These are phyloP conservation scores for Phalloptychus januarius DNA, from an alignment of 2,797 vertebrate species.

Conservation along the genomic window DNA sequence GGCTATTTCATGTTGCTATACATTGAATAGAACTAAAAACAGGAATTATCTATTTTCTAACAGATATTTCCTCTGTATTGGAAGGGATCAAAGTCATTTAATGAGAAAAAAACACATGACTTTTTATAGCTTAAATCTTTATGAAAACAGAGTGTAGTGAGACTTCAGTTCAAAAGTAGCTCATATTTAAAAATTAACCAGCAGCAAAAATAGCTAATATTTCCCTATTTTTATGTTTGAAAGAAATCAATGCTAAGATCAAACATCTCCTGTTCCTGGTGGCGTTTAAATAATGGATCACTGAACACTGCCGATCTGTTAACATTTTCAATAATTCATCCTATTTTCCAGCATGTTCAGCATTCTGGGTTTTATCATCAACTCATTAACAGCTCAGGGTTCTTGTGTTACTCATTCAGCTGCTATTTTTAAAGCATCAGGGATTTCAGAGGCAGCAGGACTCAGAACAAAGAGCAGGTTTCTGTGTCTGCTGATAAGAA, in stretches of 20 bases:
- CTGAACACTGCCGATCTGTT: background rate
- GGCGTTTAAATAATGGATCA: conserved; percentile 1
- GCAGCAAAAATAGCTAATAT: background rate
- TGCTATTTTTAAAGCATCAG: conserved; percentile 67
- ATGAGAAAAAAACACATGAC: background rate
- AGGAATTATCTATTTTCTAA: background rate
- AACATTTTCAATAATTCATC: conserved; percentile 4
- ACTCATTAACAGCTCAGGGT: conserved; percentile 52
- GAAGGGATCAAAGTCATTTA: background rate
- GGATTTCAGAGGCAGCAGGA: conserved; percentile 25
- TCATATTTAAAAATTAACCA: background rate
- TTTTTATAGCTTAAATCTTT: background rate
- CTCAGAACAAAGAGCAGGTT: conserved; percentile 60
- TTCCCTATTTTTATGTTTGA: background rate
- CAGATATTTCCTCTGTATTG: background rate
- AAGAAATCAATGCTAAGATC: background rate
- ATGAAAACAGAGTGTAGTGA: background rate
- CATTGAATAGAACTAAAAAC: background rate
- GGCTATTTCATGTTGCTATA: background rate
- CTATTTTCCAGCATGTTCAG: conserved; percentile 38
- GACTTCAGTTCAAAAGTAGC: background rate
- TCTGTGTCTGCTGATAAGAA: conserved; percentile 65
- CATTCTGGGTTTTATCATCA: conserved; percentile 52
- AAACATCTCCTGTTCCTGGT: conserved; percentile 1
- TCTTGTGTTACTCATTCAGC: conserved; percentile 38